Evolutionary conservation across 2,888 invertebrate genomes (phyloP).

Genomic region (Euzetes globulus): DNA sequence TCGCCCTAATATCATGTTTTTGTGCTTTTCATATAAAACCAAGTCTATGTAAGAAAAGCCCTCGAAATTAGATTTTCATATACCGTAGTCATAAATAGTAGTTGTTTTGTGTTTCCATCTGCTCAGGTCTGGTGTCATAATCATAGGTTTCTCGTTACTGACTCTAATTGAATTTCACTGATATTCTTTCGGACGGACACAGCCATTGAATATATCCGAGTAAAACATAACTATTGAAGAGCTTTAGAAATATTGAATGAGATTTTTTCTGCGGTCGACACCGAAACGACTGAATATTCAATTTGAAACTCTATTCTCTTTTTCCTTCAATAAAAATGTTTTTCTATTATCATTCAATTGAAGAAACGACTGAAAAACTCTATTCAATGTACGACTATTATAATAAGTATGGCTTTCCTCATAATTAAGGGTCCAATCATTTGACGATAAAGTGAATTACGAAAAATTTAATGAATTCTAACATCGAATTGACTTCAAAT

Average conservation of each 20-base stretch:
- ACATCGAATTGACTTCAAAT: background rate
- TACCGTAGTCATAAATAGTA: background rate
- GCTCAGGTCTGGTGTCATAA: slow-evolving; percentile 25
- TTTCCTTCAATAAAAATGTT: no score
- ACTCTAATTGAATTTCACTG: slow-evolving; percentile 28
- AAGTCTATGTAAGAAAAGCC: background rate
- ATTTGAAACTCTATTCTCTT: background rate
- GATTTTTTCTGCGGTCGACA: background rate
- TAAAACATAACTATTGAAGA: slow-evolving; percentile 8
- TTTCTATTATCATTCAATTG: no score
- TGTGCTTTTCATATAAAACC: background rate
- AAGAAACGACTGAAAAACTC: no score
- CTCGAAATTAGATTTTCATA: background rate
- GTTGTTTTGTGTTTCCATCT: slow-evolving; percentile 16
- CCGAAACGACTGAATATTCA: slow-evolving; percentile 5
- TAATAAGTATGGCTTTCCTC: no score
- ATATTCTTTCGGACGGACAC: background rate
- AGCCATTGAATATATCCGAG: slow-evolving; percentile 4
- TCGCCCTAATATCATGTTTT: background rate
- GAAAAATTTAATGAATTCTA: background rate
- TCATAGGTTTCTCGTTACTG: slow-evolving; percentile 24
- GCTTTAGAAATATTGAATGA: slow-evolving; percentile 3
- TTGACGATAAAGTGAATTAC: no score
- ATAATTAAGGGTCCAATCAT: no score
- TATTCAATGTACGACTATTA: no score